Evolutionary conservation across 2,888 invertebrate genomes (phyloP), one percentile per base, ranked within the genome.

Genomic region (Petrolisthes cinctipes): DNA sequence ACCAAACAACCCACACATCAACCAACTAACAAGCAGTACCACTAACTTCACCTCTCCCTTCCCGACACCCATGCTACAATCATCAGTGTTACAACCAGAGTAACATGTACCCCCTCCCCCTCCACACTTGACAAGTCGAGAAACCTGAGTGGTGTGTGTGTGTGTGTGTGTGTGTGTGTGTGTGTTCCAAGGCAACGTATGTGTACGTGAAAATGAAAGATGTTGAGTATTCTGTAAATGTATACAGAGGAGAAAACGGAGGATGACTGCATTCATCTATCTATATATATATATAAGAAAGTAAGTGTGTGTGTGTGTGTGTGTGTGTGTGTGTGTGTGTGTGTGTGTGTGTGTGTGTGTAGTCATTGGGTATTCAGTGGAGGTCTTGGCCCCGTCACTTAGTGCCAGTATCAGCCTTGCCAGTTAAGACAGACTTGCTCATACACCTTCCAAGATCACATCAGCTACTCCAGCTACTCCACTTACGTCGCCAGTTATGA

Each of bases 361-460:
- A 61, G 61, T 57, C 80, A 61, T 80, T 80, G 80, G 57, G 23
- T 80, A 80, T 80, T 80, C 80, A n/a, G 61, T 6, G 9, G 57
- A 23, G 6, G 23, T 57, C 61, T 61, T 7, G 17, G 57, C 80
- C 54, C 79, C 51, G 76, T 76, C 76, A 76, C 76, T 76, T 76
- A 76, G 53, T 14, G 7, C 76, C 76, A 7, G 53, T 76, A 53
- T 76, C n/a, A 76, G 37, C 53, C 80, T 17, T 56, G 80, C 51
- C 80, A 80, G 57, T 80, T 80, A 80, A 23, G 80, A n/a, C 80
- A 80, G 11, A 51, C 20, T 61, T 80, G 61, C 57, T 79, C 54
- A 79, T 17, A 14, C 56, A n/a, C 79, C 20, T 56, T 56, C 20
- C 17, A 51, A 37, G 53, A 76, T 37, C 76, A 76, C 76, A 76